Conservation (phyloP, 1,140 invertebrate species). For the Panagrolaimus sp. region DNA sequence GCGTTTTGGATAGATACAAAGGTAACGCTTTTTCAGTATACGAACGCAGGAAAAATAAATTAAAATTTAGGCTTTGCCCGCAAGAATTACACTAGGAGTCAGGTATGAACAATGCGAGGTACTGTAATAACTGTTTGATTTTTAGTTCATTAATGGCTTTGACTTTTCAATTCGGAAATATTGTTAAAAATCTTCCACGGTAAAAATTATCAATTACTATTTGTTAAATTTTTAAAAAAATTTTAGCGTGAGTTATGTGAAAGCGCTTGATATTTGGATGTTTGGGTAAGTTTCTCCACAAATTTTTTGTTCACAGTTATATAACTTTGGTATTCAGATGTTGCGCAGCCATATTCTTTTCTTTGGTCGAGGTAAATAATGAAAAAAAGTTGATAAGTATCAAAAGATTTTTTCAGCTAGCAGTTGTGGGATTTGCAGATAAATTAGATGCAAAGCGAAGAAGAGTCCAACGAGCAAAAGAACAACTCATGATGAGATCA, state of each 20-base stretch:
- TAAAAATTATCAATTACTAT: neutral
- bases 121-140: too few species aligned
- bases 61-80: constrained; percentile 41
- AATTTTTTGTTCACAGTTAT: too few species aligned
- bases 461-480: constrained; percentile 39
- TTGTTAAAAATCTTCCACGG: constrained; percentile 57
- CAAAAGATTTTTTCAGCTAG: constrained; percentile 38
- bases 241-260: constrained; percentile 20
- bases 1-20: constrained; percentile 59
- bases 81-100: constrained; percentile 55
- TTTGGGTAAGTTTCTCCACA: too few species aligned
- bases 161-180: constrained; percentile 58
- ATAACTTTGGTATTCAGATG: too few species aligned
- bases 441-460: constrained; percentile 53
- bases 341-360: constrained; percentile 58
- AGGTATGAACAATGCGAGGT: too few species aligned
- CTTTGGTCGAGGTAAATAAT: constrained; percentile 47
- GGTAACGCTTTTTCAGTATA: too few species aligned
- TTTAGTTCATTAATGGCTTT: constrained; percentile 35
- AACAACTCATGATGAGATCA: constrained; percentile 48
- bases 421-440: constrained; percentile 57
- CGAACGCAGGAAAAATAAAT: too few species aligned
- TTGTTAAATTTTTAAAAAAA: neutral
- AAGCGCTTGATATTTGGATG: constrained; percentile 58
- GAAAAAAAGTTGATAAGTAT: neutral